Percentiles rank a stretch among this genome's conserved stretches.
Evolutionary conservation across 37 sponge, comb jelly and placozoan genomes (phyloP).

Genomic region (Diacarnus erythraeanus): DNA sequence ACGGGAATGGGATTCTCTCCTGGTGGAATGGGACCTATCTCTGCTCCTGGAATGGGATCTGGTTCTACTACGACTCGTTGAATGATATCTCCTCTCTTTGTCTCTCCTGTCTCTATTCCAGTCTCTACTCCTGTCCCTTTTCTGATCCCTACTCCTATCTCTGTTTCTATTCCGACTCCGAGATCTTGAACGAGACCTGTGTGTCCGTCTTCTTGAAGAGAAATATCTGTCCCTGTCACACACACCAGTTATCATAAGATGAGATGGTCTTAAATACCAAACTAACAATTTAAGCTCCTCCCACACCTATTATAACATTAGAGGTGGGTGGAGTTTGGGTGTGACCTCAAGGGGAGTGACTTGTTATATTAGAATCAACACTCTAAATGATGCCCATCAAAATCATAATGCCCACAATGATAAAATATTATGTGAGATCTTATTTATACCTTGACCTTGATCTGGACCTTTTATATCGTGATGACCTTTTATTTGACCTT

Average conservation of each 20-base stretch:
- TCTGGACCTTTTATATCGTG: not conserved
- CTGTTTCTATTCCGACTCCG: not conserved
- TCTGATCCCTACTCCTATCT: not conserved
- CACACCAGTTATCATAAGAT: not conserved
- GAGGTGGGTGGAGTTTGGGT: too few species aligned
- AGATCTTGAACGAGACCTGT: not conserved
- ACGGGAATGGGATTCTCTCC: conserved; percentile 1
- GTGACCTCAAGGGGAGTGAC: too few species aligned
- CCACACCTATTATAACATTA: too few species aligned
- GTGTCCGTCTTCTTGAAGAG: not conserved
- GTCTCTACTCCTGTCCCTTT: not conserved
- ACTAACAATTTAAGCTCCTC: not conserved
- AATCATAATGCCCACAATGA: not conserved
- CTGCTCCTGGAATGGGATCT: conserved; percentile 18
- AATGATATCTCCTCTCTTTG: not conserved
- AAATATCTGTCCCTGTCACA: not conserved
- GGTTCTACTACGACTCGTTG: conserved; percentile 3
- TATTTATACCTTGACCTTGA: conserved; percentile 5
- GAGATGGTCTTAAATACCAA: not conserved
- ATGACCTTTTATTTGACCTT: not conserved
- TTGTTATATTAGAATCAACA: not conserved
- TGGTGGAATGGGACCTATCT: not conserved
- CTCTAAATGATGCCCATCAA: not conserved
- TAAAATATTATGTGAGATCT: not conserved
- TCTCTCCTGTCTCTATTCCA: not conserved